phyloP scores from a whole-genome alignment of 2,797 vertebrate species.

The Neosilurus hyrtlii region DNA sequence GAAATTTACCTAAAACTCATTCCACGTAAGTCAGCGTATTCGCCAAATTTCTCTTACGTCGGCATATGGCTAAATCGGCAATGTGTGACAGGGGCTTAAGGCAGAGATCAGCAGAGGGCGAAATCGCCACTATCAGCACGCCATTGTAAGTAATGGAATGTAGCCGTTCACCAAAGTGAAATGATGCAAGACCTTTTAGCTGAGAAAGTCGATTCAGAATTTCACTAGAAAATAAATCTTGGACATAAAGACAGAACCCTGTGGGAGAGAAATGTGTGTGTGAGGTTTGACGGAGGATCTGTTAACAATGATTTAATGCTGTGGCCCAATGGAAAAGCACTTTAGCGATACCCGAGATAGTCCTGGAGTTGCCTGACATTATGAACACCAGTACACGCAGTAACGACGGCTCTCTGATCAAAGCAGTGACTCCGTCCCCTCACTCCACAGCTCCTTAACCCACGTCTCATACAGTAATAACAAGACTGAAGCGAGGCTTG shows the following conservation, averaged over 20 bases:
- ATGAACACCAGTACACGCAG: conserved; percentile 21
- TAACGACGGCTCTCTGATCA: conserved; percentile 38
- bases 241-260: not conserved
- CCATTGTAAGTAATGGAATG: not conserved
- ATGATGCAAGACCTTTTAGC: not conserved
- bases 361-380: conserved; percentile 41
- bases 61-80: too few species aligned
- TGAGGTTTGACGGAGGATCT: conserved; percentile 32
- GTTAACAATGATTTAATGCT: conserved; percentile 41
- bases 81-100: too few species aligned
- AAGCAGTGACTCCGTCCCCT: conserved; percentile 32
- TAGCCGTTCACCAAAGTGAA: not conserved
- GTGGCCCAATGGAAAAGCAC: conserved; percentile 55
- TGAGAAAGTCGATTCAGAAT: not conserved
- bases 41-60: too few species aligned
- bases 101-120: not conserved
- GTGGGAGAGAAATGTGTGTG: conserved; percentile 2
- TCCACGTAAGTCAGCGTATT: too few species aligned
- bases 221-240: not conserved
- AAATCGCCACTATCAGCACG: not conserved
- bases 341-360: conserved; percentile 40
- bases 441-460: conserved; percentile 22
- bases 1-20: too few species aligned
- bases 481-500: conserved; percentile 29
- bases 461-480: not conserved